Base-by-base conservation (phyloP, 2,113 vertebrate species). In the Eurypyga helias region DNA sequence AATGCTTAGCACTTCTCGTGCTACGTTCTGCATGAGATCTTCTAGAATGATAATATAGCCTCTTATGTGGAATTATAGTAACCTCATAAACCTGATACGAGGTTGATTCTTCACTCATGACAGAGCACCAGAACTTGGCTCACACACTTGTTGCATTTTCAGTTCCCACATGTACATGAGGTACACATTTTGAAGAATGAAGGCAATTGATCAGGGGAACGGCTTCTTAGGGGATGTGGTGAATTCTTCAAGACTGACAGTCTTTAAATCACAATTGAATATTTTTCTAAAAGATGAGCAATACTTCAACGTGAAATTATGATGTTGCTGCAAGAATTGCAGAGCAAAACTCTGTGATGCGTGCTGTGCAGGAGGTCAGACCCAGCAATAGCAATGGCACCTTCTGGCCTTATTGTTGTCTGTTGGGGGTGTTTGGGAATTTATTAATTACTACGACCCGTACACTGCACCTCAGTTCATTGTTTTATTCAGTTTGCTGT, bases 91-190 rank as follows among this genome's bases (percentile, higher is more conserved):
- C 77, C 66, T 66, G 67, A 81, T 69, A 45, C 5, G 64, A 60
- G 36, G 13, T 86, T 86, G 20, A 90, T 83, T 77, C 38, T 92
- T 88, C 26, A 25, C 51, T 86, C 13, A 0, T 89, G 79, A 55
- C 76, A 75, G 67, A 88, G 71, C 54, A 75, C 25, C 29, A 75
- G 84, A 88, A 94, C 48, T 90, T 96, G 88, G 58, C 85, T 97
- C 12, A 3, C n/a, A 88, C 23, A 61, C 13, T 17, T 36, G 61
- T 88, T 66, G 33, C 18, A 1, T 86, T 95, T 95, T 64, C 29
- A 55, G 67, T 83, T 96, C 71, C 76, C 38, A 10, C n/a, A 25
- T 64, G 64, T 67, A 48, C 51, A 36, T 78, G 79, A 86, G 49
- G 55, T 73, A 58, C 15, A 64, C 13, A 14, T 67, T 86, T 89